Percentiles rank a stretch among this genome's conserved stretches.
These are phyloP conservation scores for Drosophila rubida DNA, from an alignment of 2,888 invertebrate genomes.

Conservation along the genomic window DNA sequence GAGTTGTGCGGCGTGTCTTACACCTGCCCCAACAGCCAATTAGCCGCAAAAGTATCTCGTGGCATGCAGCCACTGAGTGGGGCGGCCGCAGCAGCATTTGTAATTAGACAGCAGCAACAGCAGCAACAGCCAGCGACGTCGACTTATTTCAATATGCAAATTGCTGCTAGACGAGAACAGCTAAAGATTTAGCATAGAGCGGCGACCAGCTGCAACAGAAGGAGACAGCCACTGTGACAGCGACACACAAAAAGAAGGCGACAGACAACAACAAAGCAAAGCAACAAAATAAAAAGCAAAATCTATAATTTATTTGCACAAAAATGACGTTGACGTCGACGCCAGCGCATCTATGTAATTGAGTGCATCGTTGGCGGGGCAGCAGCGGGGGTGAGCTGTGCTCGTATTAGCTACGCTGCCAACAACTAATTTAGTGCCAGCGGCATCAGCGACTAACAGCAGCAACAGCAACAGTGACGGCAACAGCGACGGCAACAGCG, in stretches of 20 bases:
- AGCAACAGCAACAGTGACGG: conserved; percentile 35
- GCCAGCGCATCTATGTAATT: conserved; percentile 62
- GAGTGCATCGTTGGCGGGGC: conserved; percentile 73
- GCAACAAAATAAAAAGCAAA: conserved; percentile 54
- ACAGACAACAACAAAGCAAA: neutral
- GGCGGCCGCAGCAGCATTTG: conserved; percentile 52
- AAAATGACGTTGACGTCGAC: conserved; percentile 58
- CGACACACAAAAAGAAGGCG: conserved; percentile 43
- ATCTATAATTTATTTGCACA: conserved; percentile 73
- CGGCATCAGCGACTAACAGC: conserved; percentile 56
- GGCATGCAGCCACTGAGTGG: conserved; percentile 44
- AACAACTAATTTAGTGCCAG: conserved; percentile 80
- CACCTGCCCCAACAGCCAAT: conserved; percentile 66
- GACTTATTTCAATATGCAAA: conserved; percentile 68
- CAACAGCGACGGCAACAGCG: conserved; percentile 72
- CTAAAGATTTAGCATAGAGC: conserved; percentile 48
- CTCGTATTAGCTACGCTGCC: conserved; percentile 75
- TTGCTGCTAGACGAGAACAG: conserved; percentile 59
- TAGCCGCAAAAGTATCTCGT: conserved; percentile 60
- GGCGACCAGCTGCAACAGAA: conserved; percentile 50
- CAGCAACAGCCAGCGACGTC: conserved; percentile 23
- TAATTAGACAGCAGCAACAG: conserved; percentile 58
- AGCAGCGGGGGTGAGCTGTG: conserved; percentile 47
- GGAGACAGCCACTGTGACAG: conserved; percentile 55
- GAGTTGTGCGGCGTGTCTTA: conserved; percentile 44